Percentiles rank a stretch among this genome's conserved stretches.
phyloP scores from a whole-genome alignment of 2,888 invertebrate species.

The Aethes cnicana region DNA sequence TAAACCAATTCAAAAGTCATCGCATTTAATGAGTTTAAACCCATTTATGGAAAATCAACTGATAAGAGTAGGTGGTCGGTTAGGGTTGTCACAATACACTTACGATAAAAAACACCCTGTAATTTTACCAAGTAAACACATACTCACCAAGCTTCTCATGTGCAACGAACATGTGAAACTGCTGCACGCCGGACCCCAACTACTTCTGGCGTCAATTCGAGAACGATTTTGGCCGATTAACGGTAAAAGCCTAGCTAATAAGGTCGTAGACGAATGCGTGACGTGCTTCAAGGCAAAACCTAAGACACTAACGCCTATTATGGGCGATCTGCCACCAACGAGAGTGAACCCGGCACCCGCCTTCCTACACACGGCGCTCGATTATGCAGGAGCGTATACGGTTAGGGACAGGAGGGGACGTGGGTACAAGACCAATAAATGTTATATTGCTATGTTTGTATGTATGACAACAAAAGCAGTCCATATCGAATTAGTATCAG shows the following conservation, averaged over 20 bases:
- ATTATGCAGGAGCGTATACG: too few relatives aligned
- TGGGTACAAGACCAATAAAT: too few relatives aligned
- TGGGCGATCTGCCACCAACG: too few relatives aligned
- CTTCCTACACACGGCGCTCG: too few relatives aligned
- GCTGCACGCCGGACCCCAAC: background rate
- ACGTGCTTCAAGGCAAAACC: conserved; percentile 5
- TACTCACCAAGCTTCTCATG: background rate
- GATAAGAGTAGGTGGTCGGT: background rate
- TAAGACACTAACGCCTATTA: too few relatives aligned
- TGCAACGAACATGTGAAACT: background rate
- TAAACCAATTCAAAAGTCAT: background rate
- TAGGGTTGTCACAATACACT: background rate
- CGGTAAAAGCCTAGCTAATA: background rate
- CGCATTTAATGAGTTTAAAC: background rate
- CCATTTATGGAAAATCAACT: conserved; percentile 2
- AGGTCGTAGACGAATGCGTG: background rate
- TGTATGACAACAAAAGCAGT: too few relatives aligned
- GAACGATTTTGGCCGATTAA: background rate
- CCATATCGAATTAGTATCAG: too few relatives aligned
- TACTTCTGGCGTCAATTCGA: background rate
- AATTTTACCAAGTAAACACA: background rate
- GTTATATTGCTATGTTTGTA: too few relatives aligned
- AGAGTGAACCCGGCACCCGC: too few relatives aligned
- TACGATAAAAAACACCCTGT: background rate
- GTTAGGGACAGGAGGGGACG: too few relatives aligned